Conservation (phyloP, 2,113 vertebrate species). For the Nestor notabilis region DNA sequence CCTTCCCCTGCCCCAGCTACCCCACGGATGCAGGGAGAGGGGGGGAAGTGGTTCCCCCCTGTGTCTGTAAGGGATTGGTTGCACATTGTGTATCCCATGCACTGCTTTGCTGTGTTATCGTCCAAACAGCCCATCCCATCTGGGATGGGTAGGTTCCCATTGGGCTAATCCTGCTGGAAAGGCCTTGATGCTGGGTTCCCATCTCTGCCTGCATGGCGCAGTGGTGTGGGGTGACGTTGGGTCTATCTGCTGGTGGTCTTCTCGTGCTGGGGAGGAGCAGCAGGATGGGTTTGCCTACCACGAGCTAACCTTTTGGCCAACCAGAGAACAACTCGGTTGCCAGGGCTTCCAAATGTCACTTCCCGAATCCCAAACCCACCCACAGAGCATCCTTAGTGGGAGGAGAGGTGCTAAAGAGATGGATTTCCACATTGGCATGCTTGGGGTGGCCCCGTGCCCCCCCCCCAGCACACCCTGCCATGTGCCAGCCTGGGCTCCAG, state of each 20-base stretch:
- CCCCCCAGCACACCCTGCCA: neutral
- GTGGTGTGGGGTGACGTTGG: accelerated
- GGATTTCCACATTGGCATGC: neutral
- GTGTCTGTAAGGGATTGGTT: neutral
- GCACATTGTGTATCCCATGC: neutral
- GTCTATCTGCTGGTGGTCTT: neutral
- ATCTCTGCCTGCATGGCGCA: neutral
- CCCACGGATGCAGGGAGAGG: neutral
- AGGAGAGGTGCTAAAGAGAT: neutral
- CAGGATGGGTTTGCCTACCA: neutral
- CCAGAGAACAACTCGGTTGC: neutral
- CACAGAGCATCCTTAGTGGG: neutral
- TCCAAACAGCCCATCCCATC: neutral
- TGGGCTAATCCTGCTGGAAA: neutral
- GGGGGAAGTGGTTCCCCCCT: neutral
- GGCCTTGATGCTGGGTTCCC: neutral
- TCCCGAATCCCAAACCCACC: neutral
- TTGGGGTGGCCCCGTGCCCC: neutral
- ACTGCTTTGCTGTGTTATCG: accelerated
- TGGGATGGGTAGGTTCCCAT: neutral
- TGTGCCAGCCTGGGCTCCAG: neutral
- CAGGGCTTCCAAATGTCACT: neutral
- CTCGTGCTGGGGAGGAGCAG: neutral
- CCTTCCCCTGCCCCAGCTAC: neutral
- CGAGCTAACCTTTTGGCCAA: neutral